Evolutionary conservation across 2,113 vertebrate species (phyloP).

Genomic region (Cichladusa arquata): DNA sequence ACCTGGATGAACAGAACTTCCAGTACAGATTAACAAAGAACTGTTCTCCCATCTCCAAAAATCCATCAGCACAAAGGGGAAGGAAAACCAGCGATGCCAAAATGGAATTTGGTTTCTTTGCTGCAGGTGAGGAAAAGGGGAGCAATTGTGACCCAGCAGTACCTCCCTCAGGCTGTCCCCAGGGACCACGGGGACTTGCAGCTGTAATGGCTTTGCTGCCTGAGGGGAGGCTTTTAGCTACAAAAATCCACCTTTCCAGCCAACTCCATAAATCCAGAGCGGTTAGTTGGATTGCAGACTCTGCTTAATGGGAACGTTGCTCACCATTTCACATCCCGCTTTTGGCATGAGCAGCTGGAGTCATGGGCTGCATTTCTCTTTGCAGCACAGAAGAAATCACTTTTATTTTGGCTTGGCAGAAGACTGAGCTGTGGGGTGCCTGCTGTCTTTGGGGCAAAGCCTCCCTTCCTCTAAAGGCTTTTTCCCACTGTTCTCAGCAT

Average conservation of each 20-base stretch:
- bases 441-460: neutral
- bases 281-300: neutral
- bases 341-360: neutral
- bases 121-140: neutral
- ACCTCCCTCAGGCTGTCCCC: neutral
- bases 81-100: neutral
- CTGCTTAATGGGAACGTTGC: neutral
- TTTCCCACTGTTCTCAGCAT: neutral
- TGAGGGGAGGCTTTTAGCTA: neutral
- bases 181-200: neutral
- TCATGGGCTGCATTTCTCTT: neutral
- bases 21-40: neutral
- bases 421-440: neutral
- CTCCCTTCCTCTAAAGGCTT: neutral
- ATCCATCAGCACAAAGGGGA: neutral
- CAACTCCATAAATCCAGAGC: neutral
- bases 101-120: neutral
- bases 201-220: neutral
- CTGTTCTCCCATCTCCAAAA: neutral
- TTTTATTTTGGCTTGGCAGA: neutral
- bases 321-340: neutral
- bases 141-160: neutral
- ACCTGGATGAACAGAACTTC: neutral
- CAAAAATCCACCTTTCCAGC: neutral
- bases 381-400: neutral